Evolutionary conservation across 2,113 vertebrate species (phyloP).

Genomic region (Salminus brasiliensis): DNA sequence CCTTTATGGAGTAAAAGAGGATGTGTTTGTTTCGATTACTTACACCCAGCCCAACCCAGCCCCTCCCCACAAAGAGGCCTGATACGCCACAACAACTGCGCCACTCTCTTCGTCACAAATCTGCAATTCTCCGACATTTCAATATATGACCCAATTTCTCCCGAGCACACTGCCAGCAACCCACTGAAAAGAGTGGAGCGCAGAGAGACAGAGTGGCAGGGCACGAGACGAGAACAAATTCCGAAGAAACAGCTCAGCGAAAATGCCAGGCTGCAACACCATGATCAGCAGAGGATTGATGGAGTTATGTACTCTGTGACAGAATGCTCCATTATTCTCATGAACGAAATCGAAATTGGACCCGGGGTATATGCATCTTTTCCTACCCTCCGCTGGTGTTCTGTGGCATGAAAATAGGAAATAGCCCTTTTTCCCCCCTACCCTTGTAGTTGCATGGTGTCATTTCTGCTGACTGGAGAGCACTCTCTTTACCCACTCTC

Average conservation of each 20-base stretch:
- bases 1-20: not conserved
- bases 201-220: constrained; percentile 7
- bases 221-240: constrained; percentile 32
- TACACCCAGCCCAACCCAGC: not conserved
- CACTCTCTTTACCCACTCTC: not conserved
- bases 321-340: constrained; percentile 33
- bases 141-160: constrained; percentile 45
- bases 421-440: too few relatives aligned
- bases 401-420: not conserved
- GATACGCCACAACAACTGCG: not conserved
- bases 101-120: constrained; percentile 7
- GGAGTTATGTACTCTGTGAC: constrained; percentile 13
- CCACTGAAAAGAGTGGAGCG: constrained; percentile 10
- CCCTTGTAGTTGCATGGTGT: constrained; percentile 4
- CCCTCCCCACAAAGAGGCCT: constrained; percentile 10
- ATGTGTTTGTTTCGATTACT: constrained; percentile 7
- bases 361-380: constrained; percentile 2
- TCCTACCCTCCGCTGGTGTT: not conserved
- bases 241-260: constrained; percentile 35
- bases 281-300: constrained; percentile 35
- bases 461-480: constrained; percentile 15
- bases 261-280: not conserved
- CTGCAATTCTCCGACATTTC: constrained; percentile 25
- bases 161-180: constrained; percentile 35
- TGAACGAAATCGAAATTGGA: constrained; percentile 31